These are phyloP conservation scores for Rhynchonycteris naso DNA, from an alignment of 2,797 vertebrate species.

Conservation along the genomic window DNA sequence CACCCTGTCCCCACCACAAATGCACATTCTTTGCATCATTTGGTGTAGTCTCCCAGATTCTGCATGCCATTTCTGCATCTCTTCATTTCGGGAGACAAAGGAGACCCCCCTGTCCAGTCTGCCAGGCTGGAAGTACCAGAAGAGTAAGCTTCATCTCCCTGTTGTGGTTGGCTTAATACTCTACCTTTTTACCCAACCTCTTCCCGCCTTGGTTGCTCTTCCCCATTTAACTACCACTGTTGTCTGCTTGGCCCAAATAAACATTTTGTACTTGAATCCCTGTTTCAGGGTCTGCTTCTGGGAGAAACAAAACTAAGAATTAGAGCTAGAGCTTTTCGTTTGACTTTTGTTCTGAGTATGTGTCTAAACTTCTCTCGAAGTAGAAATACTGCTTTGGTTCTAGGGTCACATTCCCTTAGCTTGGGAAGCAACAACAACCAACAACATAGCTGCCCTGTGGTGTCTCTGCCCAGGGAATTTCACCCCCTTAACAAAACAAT, in stretches of 20 bases:
- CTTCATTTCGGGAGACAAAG: neutral
- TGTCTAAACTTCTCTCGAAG: conserved; percentile 12
- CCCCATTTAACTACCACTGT: neutral
- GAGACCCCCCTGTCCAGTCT: neutral
- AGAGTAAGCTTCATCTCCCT: neutral
- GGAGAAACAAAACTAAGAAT: neutral
- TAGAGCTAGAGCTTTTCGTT: neutral
- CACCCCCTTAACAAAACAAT: neutral
- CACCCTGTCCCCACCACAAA: rapidly evolving
- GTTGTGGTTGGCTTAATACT: neutral
- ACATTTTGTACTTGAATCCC: neutral
- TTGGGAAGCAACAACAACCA: neutral
- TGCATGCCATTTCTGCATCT: neutral
- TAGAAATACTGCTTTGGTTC: neutral
- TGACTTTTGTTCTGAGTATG: neutral
- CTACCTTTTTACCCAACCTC: too few species aligned
- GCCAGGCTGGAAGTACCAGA: neutral
- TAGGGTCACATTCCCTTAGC: neutral
- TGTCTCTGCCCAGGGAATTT: conserved; percentile 3
- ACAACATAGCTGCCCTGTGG: neutral
- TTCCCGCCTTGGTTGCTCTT: neutral
- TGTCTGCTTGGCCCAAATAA: neutral
- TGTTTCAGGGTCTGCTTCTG: conserved; percentile 6
- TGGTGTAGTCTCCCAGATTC: neutral
- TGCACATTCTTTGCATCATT: neutral